Base-by-base conservation (phyloP, 1,140 invertebrate genomes). In the Pseudoatta argentina region DNA sequence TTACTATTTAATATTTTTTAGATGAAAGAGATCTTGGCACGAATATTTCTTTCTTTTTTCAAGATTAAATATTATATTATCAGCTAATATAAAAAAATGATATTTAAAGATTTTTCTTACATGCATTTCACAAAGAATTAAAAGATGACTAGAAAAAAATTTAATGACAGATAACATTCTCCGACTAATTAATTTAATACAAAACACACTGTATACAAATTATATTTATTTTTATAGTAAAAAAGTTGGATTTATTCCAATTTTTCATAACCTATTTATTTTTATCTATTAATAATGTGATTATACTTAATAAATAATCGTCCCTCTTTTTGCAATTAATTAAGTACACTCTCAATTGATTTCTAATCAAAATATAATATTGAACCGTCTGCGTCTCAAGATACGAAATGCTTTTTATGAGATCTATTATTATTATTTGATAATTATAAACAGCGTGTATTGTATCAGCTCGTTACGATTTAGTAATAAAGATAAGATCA, bases 401-500 rank as follows among this genome's bases (percentile, higher is more conserved):
- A 67, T 44, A 5, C 7, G 10, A 67, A 67, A 67, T 14, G 8
- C 18, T n/a, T 21, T 12, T 67, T 44, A 39, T 18, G 18, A n/a
- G 7, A 66, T 66, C 21, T 30, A 8, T 39, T 7, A 7, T 39
- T 39, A 39, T 39, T 39, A 18, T 64, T 67, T 67, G 21, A 48
- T 69, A 27, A 51, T 51, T 24, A 44, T 12, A 21, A 10, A n/a
- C 3, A n/a, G 8, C 34, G 39, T 57, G 14, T 73, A 66, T 48
- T 55, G 67, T 53, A 21, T 2, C 30, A 34, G 5, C 10, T 34
- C 55, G 2, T 57, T 0, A 10, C 7, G 21, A 48, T 44, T 48
- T 34, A 57, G 3, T 61, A 53, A 44, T 44, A 21, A 48, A 57
- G 39, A 76, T 75, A 85, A 75, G 12, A 69, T 76, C 55, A 2